A percentile compares a stretch with the other conserved stretches of the same genome.
Conservation (phyloP, 1,140 invertebrate genomes). For the Cherax quadricarinatus region DNA sequence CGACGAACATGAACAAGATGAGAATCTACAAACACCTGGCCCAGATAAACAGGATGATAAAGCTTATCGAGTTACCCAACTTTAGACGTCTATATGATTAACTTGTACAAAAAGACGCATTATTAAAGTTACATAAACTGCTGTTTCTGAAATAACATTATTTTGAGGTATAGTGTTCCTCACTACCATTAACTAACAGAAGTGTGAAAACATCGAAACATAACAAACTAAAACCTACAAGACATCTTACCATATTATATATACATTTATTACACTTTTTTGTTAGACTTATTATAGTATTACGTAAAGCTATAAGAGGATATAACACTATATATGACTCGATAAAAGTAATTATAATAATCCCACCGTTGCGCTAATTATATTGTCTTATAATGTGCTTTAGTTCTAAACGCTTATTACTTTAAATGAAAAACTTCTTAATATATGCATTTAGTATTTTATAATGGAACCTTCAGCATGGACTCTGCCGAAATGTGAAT, state of each 20-base stretch:
- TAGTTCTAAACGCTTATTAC: too few relatives aligned
- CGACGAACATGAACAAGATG: not conserved
- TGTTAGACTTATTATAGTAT: not conserved
- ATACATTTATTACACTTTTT: not conserved
- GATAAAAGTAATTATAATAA: not conserved
- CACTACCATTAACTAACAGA: not conserved
- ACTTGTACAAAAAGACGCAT: not conserved
- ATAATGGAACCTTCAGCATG: too few relatives aligned
- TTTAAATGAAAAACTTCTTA: too few relatives aligned
- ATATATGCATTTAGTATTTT: too few relatives aligned
- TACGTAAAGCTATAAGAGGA: not conserved
- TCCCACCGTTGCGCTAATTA: not conserved
- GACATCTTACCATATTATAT: not conserved
- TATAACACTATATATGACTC: not conserved
- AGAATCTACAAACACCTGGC: not conserved
- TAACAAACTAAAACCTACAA: not conserved
- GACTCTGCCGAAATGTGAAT: too few relatives aligned
- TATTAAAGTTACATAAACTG: not conserved
- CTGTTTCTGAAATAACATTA: not conserved
- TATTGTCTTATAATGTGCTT: too few relatives aligned
- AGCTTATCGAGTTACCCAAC: constrained; percentile 37
- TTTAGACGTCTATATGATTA: not conserved
- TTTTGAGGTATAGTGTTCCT: not conserved
- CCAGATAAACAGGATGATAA: not conserved
- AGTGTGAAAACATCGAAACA: not conserved